A percentile compares a stretch with the other conserved stretches of the same genome.
phyloP scores from a whole-genome alignment of 2,797 vertebrate species.

The Halcyon smyrnensis region DNA sequence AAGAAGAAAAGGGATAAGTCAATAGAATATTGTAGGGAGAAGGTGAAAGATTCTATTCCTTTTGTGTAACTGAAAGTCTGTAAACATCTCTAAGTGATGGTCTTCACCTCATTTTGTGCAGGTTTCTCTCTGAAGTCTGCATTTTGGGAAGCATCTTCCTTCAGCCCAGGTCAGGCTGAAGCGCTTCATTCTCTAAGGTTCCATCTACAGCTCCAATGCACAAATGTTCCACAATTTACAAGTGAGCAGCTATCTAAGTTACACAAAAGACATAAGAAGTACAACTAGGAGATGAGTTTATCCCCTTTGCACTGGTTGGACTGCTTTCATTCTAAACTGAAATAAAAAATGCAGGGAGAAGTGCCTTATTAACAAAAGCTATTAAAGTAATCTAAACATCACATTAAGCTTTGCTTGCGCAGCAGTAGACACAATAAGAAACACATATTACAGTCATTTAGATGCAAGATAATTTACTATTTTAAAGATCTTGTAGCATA shows the following conservation, averaged over 20 bases:
- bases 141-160: neutral
- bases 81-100: neutral
- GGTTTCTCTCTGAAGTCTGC: neutral
- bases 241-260: neutral
- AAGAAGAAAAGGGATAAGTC: neutral
- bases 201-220: neutral
- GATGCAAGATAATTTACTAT: slow-evolving; percentile 74
- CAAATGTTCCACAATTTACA: neutral
- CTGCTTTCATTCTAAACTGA: slow-evolving; percentile 66
- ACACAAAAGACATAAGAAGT: slow-evolving; percentile 36
- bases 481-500: slow-evolving; percentile 65
- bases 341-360: slow-evolving; percentile 59
- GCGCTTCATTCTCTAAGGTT: neutral
- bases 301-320: slow-evolving; percentile 41
- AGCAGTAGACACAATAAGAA: slow-evolving; percentile 75
- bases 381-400: slow-evolving; percentile 78
- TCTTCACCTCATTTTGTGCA: neutral
- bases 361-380: slow-evolving; percentile 78
- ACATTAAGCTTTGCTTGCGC: slow-evolving; percentile 77
- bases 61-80: neutral
- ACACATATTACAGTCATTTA: slow-evolving; percentile 75
- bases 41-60: neutral
- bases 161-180: neutral
- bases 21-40: neutral
- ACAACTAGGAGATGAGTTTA: slow-evolving; percentile 26